Percentiles rank a stretch among this genome's conserved stretches.
phyloP scores from a whole-genome alignment of 2,797 vertebrate species.

The Chromobotia macracanthus region DNA sequence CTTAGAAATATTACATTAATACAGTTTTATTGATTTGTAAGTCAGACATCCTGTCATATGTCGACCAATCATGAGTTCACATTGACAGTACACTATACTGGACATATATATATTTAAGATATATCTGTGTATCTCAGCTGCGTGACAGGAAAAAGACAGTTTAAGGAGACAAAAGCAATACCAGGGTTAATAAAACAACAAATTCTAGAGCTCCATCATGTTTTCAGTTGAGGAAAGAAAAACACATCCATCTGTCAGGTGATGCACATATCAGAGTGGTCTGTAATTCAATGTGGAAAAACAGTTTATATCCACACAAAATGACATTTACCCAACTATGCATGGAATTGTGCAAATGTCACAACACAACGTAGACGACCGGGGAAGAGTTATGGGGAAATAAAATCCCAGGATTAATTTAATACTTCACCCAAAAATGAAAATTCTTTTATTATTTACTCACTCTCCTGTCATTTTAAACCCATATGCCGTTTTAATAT shows the following conservation, averaged over 20 bases:
- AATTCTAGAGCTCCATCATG: neutral
- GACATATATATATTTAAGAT: neutral
- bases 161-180: neutral
- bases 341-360: conserved; percentile 55
- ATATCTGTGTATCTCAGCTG: neutral
- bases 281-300: conserved; percentile 31
- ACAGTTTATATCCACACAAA: conserved; percentile 19
- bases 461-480: neutral
- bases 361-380: conserved; percentile 26
- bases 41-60: neutral
- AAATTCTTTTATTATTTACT: conserved; percentile 13
- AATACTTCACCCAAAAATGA: conserved; percentile 7
- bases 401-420: neutral
- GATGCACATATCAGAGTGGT: conserved; percentile 9
- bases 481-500: neutral
- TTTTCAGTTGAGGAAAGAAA: conserved; percentile 1
- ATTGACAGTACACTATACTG: neutral
- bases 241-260: conserved; percentile 28
- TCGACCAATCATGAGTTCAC: neutral
- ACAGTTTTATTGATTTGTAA: neutral
- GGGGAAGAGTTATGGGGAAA: conserved; percentile 1
- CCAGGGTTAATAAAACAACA: conserved; percentile 13
- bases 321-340: conserved; percentile 58
- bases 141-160: neutral
- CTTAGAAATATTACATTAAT: neutral